Percentiles rank a stretch among this genome's conserved stretches.
These are phyloP conservation scores for Temnothorax nylanderi DNA, from an alignment of 1,140 invertebrate species.

Conservation along the genomic window DNA sequence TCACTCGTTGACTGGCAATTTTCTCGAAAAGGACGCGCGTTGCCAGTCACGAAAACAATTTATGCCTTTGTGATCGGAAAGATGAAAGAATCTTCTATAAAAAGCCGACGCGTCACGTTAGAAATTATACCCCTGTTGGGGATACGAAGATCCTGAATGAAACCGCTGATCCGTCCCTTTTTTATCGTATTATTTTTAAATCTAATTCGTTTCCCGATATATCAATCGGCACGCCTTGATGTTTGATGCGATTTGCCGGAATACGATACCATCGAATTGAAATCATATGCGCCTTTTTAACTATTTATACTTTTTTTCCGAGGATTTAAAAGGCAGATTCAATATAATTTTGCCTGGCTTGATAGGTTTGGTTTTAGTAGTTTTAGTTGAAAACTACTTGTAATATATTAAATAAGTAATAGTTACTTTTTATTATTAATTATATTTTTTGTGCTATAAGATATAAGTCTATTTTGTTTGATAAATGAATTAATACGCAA, in stretches of 20 bases:
- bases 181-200: constrained; percentile 15
- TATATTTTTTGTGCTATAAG: neutral
- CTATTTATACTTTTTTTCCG: neutral
- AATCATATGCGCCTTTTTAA: neutral
- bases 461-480: neutral
- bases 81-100: constrained; percentile 45
- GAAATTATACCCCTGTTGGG: constrained; percentile 40
- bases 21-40: constrained; percentile 62
- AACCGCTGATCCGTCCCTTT: neutral
- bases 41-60: constrained; percentile 69
- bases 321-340: neutral
- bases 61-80: constrained; percentile 41
- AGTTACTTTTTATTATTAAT: constrained; percentile 1
- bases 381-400: neutral
- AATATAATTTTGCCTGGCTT: neutral
- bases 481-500: neutral
- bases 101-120: constrained; percentile 40
- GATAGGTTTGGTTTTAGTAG: neutral
- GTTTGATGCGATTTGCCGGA: neutral
- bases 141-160: neutral
- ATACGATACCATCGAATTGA: neutral
- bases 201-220: constrained; percentile 33
- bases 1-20: constrained; percentile 70
- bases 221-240: constrained; percentile 13
- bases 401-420: neutral